A percentile compares a stretch with the other conserved stretches of the same genome.
Evolutionary conservation across 2,113 vertebrate genomes (phyloP).

Genomic region (Raja brachyura): DNA sequence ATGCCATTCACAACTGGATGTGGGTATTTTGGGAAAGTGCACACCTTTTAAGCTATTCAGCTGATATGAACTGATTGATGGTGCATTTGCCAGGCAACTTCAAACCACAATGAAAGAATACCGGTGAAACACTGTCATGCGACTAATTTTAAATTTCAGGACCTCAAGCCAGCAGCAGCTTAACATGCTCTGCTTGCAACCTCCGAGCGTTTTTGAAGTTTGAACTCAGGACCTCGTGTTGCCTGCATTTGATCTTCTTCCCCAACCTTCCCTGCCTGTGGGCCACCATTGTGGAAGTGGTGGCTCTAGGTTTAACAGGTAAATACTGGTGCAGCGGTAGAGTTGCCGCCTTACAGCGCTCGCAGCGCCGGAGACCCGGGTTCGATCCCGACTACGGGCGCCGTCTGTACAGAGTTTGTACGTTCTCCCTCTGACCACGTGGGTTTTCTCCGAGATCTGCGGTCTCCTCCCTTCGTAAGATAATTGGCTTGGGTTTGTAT

Average conservation of each 20-base stretch:
- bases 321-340: too few species aligned
- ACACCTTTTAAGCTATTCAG: background rate
- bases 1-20: background rate
- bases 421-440: too few species aligned
- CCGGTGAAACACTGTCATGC: slow-evolving; percentile 1
- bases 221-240: background rate
- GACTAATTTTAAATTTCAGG: background rate
- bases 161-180: background rate
- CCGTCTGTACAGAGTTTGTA: too few species aligned
- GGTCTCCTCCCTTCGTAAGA: too few species aligned
- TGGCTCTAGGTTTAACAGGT: background rate
- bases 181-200: background rate
- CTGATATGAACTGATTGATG: background rate
- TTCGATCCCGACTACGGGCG: too few species aligned
- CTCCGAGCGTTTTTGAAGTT: background rate
- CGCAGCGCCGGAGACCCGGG: too few species aligned
- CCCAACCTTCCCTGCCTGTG: background rate
- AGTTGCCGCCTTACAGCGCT: too few species aligned
- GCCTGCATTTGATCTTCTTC: background rate
- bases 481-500: too few species aligned
- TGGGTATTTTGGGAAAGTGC: background rate
- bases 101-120: slow-evolving; percentile 20
- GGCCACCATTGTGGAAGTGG: background rate
- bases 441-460: too few species aligned
- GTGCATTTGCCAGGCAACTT: background rate